Evolutionary conservation across 2,797 vertebrate genomes (phyloP).

Genomic region (Liasis olivaceus): DNA sequence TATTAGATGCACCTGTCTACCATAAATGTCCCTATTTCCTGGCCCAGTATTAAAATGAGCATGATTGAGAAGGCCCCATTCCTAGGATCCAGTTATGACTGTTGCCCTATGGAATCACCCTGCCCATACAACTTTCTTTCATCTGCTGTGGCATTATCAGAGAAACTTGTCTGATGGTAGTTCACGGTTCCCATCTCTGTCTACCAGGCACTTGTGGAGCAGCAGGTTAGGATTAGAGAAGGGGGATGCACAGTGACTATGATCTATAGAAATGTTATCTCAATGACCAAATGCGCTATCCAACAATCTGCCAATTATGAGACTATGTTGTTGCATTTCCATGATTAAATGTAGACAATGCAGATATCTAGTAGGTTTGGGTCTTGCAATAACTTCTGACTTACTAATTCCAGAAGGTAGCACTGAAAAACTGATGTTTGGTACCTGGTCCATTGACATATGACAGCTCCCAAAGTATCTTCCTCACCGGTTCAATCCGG

Average conservation of each 20-base stretch:
- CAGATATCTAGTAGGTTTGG: neutral
- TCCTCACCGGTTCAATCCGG: too few species aligned
- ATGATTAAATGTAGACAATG: neutral
- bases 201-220: neutral
- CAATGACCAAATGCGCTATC: neutral
- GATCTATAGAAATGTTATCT: neutral
- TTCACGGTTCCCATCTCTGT: neutral
- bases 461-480: too few species aligned
- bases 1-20: neutral
- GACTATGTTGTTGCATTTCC: neutral
- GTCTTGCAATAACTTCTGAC: neutral
- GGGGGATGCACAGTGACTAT: neutral
- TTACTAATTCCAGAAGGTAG: neutral
- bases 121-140: neutral
- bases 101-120: neutral
- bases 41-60: neutral
- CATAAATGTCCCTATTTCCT: neutral
- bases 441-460: neutral
- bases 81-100: neutral
- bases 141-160: neutral
- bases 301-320: neutral
- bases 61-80: neutral
- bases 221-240: neutral
- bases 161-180: neutral
- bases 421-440: neutral